Percentiles rank a stretch among this genome's conserved stretches.
phyloP scores from a whole-genome alignment of 2,797 vertebrate genomes.

The Gastrophryne carolinensis region DNA sequence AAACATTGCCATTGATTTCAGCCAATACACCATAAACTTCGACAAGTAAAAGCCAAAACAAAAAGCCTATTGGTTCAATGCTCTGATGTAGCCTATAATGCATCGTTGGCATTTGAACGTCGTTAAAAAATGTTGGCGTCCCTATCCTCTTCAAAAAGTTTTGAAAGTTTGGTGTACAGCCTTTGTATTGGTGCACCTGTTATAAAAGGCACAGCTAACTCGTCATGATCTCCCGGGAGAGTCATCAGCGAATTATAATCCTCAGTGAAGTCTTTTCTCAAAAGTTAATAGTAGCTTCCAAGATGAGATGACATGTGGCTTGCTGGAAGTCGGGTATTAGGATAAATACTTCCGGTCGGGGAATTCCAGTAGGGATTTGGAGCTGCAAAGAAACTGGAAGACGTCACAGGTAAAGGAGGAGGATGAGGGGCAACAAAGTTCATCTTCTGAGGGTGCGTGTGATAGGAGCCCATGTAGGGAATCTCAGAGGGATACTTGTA shows the following conservation, averaged over 20 bases:
- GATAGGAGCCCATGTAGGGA: constrained; percentile 83
- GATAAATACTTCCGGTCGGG: constrained; percentile 80
- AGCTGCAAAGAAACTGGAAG: constrained; percentile 80
- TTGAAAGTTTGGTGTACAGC: constrained; percentile 54
- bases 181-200: neutral
- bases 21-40: constrained; percentile 56
- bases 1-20: constrained; percentile 8
- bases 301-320: constrained; percentile 85
- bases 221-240: constrained; percentile 56
- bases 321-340: constrained; percentile 78
- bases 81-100: constrained; percentile 58
- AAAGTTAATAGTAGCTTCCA: constrained; percentile 82
- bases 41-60: constrained; percentile 57
- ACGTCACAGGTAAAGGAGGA: constrained; percentile 77
- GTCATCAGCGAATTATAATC: constrained; percentile 53
- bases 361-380: constrained; percentile 86
- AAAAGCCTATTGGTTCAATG: constrained; percentile 59
- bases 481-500: constrained; percentile 87
- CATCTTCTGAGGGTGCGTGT: constrained; percentile 86
- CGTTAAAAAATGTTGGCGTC: constrained; percentile 58
- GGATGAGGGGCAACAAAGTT: constrained; percentile 82
- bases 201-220: constrained; percentile 67
- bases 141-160: constrained; percentile 58
- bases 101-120: constrained; percentile 60
- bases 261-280: constrained; percentile 54